Evolutionary conservation across 2,888 invertebrate species (phyloP), one percentile per base, ranked within the genome.

Genomic region (Macaria liturata): DNA sequence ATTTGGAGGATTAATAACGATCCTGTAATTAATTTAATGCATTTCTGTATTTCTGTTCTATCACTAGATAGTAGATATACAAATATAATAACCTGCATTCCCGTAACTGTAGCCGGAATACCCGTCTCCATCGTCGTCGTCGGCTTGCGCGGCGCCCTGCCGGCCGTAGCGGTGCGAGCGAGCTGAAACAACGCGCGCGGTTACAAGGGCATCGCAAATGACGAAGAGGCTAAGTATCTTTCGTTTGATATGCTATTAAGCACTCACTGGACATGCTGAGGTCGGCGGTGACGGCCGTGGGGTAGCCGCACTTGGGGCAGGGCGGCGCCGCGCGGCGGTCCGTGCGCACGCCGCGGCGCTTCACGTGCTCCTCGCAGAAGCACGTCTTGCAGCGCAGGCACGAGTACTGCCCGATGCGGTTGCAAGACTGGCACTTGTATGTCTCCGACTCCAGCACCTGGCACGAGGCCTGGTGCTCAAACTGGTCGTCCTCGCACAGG

Each of bases 391-490:
- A 99, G 74, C 97, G 95, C 74, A 99, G 93, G 83, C 98, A 99
- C 3, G 98, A 98, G 91, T 97, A 98, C 90, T 98, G 98, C 0
- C 98, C 98, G 63, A 98, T 91, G 61, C 96, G 96, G 92, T 98
- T 98, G 86, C 98, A 98, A 0, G 98, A 98, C 83, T 97, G 96
- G 85, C 99, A 99, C 92, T 99, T 99, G 84, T 96, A 98, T 72
- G 95, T 98, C 88, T 99, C 99, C 0, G 98, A 95, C 80, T 99
- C 98, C 4, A 99, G 91, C 59, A 98, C 97, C 92, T 99, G 98
- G 81, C 98, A 98, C 0, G 97, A 97, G 3, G 98, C 98, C 88
- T 99, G 99, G 89, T 99, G 98, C 87, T 99, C 98, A 89, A 98
- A 98, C 86, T 98, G 98, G 86, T 98, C 98, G 86, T 98, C 98